A percentile compares a stretch with the other conserved stretches of the same genome.
These are phyloP conservation scores for Epiblema foenella DNA, from an alignment of 2,888 invertebrate genomes.

Conservation along the genomic window DNA sequence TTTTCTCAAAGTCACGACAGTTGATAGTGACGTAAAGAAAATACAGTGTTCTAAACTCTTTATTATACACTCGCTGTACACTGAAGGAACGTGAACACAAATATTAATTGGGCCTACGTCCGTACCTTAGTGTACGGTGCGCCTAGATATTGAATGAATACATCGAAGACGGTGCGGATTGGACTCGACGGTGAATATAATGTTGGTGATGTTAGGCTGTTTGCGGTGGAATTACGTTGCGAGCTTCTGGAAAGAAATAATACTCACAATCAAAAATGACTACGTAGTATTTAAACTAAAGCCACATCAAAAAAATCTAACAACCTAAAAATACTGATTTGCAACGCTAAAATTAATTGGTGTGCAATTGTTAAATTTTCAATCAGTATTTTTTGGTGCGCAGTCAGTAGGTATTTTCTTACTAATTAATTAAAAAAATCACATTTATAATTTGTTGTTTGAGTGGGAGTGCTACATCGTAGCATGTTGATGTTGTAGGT, in stretches of 20 bases:
- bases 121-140: slow-evolving; percentile 15
- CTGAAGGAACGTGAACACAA: slow-evolving; percentile 9
- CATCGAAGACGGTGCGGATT: slow-evolving; percentile 26
- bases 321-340: no score
- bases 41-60: slow-evolving; percentile 37
- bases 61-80: slow-evolving; percentile 12
- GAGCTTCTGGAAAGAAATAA: slow-evolving; percentile 33
- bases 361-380: no score
- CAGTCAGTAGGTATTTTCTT: no score
- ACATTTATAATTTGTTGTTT: background rate
- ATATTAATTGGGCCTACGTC: slow-evolving; percentile 17
- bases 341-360: no score
- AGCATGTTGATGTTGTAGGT: no score
- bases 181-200: slow-evolving; percentile 17
- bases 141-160: slow-evolving; percentile 11
- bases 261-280: no score
- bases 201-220: slow-evolving; percentile 34
- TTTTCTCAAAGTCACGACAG: slow-evolving; percentile 58
- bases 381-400: no score
- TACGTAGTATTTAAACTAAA: no score
- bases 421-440: no score
- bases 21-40: slow-evolving; percentile 36
- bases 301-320: no score
- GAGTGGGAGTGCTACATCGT: background rate
- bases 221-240: slow-evolving; percentile 30